phyloP scores from a whole-genome alignment of 2,888 invertebrate species.

The Pachymerium ferrugineum region DNA sequence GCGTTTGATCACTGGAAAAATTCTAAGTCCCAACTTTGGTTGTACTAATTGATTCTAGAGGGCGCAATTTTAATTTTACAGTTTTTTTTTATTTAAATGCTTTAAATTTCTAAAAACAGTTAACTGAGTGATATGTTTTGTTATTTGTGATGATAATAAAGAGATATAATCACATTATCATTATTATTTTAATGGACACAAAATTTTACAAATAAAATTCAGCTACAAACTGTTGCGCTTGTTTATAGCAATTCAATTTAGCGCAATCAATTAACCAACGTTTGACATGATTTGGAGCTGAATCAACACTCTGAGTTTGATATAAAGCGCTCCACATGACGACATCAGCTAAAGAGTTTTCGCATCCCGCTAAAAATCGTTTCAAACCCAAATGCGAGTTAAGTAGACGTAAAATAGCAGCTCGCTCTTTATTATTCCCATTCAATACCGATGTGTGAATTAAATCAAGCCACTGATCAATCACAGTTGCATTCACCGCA shows the following conservation, averaged over 20 bases:
- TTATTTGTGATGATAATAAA: too few species aligned
- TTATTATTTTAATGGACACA: too few species aligned
- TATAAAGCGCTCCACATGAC: constrained; percentile 29
- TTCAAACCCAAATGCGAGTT: not conserved
- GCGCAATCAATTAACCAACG: not conserved
- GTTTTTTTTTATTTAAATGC: too few species aligned
- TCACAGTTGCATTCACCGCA: not conserved
- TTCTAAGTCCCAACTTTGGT: too few species aligned
- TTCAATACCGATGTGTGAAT: not conserved
- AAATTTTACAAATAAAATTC: too few species aligned
- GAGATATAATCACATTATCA: too few species aligned
- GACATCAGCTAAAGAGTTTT: constrained; percentile 30
- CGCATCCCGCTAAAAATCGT: constrained; percentile 10
- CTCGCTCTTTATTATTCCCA: constrained; percentile 25
- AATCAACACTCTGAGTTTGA: constrained; percentile 25
- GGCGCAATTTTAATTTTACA: too few species aligned
- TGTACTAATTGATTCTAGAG: too few species aligned
- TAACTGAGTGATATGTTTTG: too few species aligned
- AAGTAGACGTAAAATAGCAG: not conserved
- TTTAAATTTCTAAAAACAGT: too few species aligned
- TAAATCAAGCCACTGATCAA: constrained; percentile 33
- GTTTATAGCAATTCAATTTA: not conserved
- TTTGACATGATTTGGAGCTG: not conserved
- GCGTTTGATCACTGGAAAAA: too few species aligned
- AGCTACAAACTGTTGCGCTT: not conserved